These are phyloP conservation scores for Paraplagusia blochii DNA, from an alignment of 2,113 vertebrate species.

Conservation along the genomic window DNA sequence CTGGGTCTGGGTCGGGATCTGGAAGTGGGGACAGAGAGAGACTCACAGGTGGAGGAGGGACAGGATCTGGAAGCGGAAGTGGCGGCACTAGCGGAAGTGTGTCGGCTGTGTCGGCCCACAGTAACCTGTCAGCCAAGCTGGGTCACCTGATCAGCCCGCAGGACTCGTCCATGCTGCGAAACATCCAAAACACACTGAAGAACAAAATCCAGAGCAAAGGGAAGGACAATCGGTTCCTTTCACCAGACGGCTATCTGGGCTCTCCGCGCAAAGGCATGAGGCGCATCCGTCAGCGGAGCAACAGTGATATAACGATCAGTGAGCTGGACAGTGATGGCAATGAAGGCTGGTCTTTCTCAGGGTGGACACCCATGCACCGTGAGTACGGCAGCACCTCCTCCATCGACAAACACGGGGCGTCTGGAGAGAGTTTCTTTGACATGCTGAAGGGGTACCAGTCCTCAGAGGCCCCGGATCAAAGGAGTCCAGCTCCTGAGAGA, in stretches of 20 bases:
- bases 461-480: slow-evolving; percentile 85
- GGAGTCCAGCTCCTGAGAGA: slow-evolving; percentile 85
- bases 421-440: slow-evolving; percentile 95
- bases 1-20: slow-evolving; percentile 67
- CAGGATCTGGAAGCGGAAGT: slow-evolving; percentile 31
- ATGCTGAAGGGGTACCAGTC: slow-evolving; percentile 95
- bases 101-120: slow-evolving; percentile 67
- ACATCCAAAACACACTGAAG: slow-evolving; percentile 95
- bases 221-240: slow-evolving; percentile 93
- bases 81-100: slow-evolving; percentile 39
- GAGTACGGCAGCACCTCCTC: slow-evolving; percentile 98
- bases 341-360: slow-evolving; percentile 95
- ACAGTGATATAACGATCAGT: slow-evolving; percentile 97
- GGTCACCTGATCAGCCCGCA: slow-evolving; percentile 89
- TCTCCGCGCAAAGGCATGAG: slow-evolving; percentile 94
- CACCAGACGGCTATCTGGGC: slow-evolving; percentile 91
- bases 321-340: slow-evolving; percentile 93
- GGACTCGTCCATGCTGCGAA: slow-evolving; percentile 96
- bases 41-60: slow-evolving; percentile 62
- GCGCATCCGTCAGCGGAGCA: slow-evolving; percentile 94
- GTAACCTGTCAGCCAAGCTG: slow-evolving; percentile 83
- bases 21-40: slow-evolving; percentile 71
- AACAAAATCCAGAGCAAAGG: slow-evolving; percentile 87
- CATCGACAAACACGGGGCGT: slow-evolving; percentile 95
- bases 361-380: slow-evolving; percentile 91